A percentile compares a stretch with the other conserved stretches of the same genome.
Conservation (phyloP, 2,888 invertebrate genomes). For the Pyralis farinalis region DNA sequence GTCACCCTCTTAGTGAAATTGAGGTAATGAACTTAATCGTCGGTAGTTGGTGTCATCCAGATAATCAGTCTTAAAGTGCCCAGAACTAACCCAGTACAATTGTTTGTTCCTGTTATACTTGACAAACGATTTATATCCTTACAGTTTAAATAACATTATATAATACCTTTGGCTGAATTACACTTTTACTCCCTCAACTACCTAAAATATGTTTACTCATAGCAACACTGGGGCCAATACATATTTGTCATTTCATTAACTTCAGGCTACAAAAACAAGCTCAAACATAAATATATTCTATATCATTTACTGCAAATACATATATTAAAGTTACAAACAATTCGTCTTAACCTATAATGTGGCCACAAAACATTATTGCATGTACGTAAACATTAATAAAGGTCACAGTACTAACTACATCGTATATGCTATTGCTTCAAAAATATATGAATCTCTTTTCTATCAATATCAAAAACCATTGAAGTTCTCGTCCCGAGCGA, state of each 20-base stretch:
- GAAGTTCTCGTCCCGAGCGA: too few relatives aligned
- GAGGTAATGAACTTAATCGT: conserved; percentile 24
- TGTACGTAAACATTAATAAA: conserved; percentile 36
- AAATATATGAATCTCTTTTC: conserved; percentile 28
- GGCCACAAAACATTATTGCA: conserved; percentile 27
- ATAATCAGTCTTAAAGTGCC: conserved; percentile 20
- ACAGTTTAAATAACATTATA: conserved; percentile 1
- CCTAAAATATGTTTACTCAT: too few relatives aligned
- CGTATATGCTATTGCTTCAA: conserved; percentile 41
- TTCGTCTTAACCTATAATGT: not conserved
- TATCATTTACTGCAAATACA: not conserved
- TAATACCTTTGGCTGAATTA: not conserved
- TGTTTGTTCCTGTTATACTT: too few relatives aligned
- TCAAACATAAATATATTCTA: not conserved
- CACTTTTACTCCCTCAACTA: too few relatives aligned
- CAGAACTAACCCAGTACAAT: conserved; percentile 6
- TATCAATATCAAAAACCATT: conserved; percentile 12
- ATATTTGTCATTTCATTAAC: too few relatives aligned
- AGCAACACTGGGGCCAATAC: too few relatives aligned
- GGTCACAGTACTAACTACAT: conserved; percentile 37
- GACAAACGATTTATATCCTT: not conserved
- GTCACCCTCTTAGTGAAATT: conserved; percentile 24
- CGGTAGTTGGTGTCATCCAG: conserved; percentile 12
- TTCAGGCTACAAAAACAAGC: not conserved
- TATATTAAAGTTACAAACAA: not conserved